A percentile compares a stretch with the other conserved stretches of the same genome.
Evolutionary conservation across 2,113 vertebrate genomes (phyloP).

Genomic region (Microtus richardsoni): DNA sequence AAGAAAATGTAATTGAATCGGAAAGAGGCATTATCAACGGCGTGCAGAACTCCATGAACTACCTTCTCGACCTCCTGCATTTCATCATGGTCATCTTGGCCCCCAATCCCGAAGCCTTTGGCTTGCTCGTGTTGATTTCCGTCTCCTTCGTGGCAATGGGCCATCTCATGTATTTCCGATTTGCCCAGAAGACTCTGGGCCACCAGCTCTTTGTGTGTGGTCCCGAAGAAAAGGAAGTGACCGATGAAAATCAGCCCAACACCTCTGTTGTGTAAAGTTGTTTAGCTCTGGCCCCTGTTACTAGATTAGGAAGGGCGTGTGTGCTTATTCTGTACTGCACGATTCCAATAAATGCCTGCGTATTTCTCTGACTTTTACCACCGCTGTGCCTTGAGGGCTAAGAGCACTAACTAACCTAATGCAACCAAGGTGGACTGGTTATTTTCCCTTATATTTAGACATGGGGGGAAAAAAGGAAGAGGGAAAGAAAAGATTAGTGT

Average conservation of each 20-base stretch:
- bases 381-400: constrained; percentile 21
- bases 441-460: constrained; percentile 42
- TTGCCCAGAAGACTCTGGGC: constrained; percentile 93
- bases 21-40: constrained; percentile 98
- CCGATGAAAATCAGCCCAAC: constrained; percentile 73
- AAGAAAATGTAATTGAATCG: constrained; percentile 97
- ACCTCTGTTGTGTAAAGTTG: constrained; percentile 84
- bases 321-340: constrained; percentile 61
- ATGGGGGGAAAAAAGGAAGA: not conserved
- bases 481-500: not conserved
- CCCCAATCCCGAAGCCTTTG: constrained; percentile 97
- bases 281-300: constrained; percentile 43
- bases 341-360: constrained; percentile 51
- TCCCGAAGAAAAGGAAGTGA: constrained; percentile 82
- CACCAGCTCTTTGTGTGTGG: constrained; percentile 92
- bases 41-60: constrained; percentile 99
- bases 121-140: constrained; percentile 96
- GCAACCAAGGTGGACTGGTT: constrained; percentile 37
- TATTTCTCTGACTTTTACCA: constrained; percentile 79
- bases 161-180: constrained; percentile 97
- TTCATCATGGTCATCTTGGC: constrained; percentile 99
- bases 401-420: constrained; percentile 41
- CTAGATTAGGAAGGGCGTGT: constrained; percentile 58
- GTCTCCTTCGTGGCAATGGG: constrained; percentile 98
- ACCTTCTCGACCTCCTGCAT: constrained; percentile 98